A percentile compares a stretch with the other conserved stretches of the same genome.
These are phyloP conservation scores for Syrmaticus mikado DNA, from an alignment of 2,113 vertebrate species.

Conservation along the genomic window DNA sequence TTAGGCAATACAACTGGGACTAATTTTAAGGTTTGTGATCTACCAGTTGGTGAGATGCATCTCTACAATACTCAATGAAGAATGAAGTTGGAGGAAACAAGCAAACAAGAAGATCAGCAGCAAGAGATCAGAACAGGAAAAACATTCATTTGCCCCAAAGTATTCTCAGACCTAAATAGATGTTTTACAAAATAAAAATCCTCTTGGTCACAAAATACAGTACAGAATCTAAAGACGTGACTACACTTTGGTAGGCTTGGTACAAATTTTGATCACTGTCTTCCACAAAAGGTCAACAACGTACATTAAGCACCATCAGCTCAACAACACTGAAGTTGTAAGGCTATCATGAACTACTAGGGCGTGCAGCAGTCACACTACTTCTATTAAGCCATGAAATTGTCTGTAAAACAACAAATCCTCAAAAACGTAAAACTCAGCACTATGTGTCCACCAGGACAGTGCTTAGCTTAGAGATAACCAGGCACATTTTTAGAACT, in stretches of 20 bases:
- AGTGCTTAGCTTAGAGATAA: not conserved
- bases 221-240: not conserved
- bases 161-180: not conserved
- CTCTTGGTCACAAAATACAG: not conserved
- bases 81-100: not conserved
- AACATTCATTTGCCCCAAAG: not conserved
- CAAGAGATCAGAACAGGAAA: not conserved
- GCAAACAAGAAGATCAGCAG: not conserved
- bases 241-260: not conserved
- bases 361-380: not conserved
- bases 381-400: not conserved
- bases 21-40: not conserved
- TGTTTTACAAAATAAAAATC: constrained; percentile 17
- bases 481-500: not conserved
- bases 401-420: not conserved
- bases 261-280: not conserved
- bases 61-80: not conserved
- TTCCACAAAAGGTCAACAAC: not conserved
- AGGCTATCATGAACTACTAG: not conserved
- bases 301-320: not conserved
- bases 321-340: not conserved
- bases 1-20: not conserved
- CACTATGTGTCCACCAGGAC: not conserved
- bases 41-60: not conserved
- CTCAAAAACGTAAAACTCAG: not conserved